These are phyloP conservation scores for Hippolais icterina DNA, from an alignment of 2,113 vertebrate genomes.

Conservation along the genomic window DNA sequence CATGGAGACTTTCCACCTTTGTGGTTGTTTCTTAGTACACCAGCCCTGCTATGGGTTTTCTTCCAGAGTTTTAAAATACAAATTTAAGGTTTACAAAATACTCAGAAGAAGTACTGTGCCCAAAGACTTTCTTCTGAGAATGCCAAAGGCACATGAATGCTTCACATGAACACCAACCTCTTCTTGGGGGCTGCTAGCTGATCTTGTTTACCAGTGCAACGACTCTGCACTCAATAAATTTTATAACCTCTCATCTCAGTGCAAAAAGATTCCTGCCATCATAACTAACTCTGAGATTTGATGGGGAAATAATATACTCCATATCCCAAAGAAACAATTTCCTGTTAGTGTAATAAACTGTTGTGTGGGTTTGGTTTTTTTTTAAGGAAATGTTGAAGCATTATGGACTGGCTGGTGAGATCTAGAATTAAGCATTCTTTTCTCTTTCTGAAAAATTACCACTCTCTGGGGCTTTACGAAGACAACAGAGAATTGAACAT, in stretches of 20 bases:
- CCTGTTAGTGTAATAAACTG: neutral
- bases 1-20: neutral
- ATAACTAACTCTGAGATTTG: neutral
- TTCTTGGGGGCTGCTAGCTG: neutral
- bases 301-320: neutral
- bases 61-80: neutral
- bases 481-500: neutral
- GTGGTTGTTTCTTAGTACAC: neutral
- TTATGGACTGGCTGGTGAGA: neutral
- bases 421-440: neutral
- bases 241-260: neutral
- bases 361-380: neutral
- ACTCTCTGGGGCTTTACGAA: neutral
- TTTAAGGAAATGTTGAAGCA: neutral
- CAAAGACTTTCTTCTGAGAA: neutral
- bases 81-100: neutral
- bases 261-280: neutral
- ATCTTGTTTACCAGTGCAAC: neutral
- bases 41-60: neutral
- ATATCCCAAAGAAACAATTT: slow-evolving; percentile 10
- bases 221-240: neutral
- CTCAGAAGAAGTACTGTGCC: neutral
- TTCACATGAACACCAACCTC: neutral
- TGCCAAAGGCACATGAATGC: neutral
- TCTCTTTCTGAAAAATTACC: neutral